Conservation (phyloP, 2,797 vertebrate genomes). For the Lepilemur septentrionalis region DNA sequence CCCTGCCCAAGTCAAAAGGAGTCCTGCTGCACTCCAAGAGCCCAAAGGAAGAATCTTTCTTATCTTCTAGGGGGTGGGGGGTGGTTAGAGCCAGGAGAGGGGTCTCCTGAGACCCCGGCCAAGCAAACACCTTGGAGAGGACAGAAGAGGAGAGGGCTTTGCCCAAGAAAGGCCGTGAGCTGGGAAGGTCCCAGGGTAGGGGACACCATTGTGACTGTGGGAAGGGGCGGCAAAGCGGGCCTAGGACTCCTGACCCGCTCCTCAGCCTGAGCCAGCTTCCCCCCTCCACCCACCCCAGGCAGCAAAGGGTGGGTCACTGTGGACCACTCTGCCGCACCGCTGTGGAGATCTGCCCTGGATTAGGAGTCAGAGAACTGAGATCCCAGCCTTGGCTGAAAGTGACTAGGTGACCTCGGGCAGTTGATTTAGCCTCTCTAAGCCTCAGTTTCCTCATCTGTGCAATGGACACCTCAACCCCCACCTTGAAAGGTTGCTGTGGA, state of each 20-base stretch:
- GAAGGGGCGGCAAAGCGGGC: neutral
- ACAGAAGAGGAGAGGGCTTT: neutral
- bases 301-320: neutral
- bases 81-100: neutral
- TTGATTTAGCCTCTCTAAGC: neutral
- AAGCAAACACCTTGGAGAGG: neutral
- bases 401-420: neutral
- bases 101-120: neutral
- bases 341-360: neutral
- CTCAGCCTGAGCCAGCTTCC: neutral
- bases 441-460: neutral
- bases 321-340: rapidly evolving
- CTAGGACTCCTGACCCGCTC: neutral
- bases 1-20: neutral
- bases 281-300: neutral
- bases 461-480: neutral
- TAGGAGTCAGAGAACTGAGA: neutral
- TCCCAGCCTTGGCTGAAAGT: neutral
- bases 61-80: neutral
- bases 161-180: neutral
- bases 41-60: neutral
- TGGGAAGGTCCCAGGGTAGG: neutral
- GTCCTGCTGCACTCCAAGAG: neutral
- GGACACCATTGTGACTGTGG: too few species aligned
- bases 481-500: neutral